Percentiles rank a stretch among this genome's conserved stretches.
Evolutionary conservation across 1,140 invertebrate species (phyloP).

Genomic region (Drosophila funebris): DNA sequence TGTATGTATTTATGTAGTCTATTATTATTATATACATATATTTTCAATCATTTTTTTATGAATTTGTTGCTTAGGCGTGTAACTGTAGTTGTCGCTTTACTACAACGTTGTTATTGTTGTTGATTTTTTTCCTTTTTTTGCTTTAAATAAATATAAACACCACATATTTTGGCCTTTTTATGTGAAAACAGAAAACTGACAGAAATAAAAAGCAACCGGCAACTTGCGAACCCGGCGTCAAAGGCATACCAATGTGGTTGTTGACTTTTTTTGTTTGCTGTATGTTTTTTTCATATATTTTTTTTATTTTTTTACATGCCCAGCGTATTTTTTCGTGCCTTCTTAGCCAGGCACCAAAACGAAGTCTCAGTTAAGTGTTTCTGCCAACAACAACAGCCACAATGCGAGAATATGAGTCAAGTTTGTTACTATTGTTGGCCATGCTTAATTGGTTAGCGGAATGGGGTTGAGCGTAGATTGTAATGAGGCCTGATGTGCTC

Average conservation of each 20-base stretch:
- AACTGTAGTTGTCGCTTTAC: conserved; percentile 59
- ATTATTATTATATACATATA: conserved; percentile 26
- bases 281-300: conserved; percentile 31
- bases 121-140: conserved; percentile 2
- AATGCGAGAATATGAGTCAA: conserved; percentile 68
- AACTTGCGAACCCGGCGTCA: conserved; percentile 46
- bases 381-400: conserved; percentile 8
- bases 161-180: conserved; percentile 34
- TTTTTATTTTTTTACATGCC: conserved; percentile 44
- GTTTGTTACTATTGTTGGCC: conserved; percentile 44
- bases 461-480: conserved; percentile 68
- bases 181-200: conserved; percentile 44
- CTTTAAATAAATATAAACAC: conserved; percentile 63
- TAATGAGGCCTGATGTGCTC: conserved; percentile 60
- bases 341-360: conserved; percentile 28
- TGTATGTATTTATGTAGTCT: conserved; percentile 17
- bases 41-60: background rate
- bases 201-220: conserved; percentile 32
- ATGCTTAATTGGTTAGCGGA: conserved; percentile 69
- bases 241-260: conserved; percentile 74
- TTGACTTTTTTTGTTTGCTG: conserved; percentile 59
- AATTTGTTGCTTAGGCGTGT: conserved; percentile 33
- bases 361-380: conserved; percentile 18
- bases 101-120: conserved; percentile 34
- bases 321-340: conserved; percentile 43